Evolutionary conservation across 2,888 invertebrate genomes (phyloP).

Genomic region (Meganola albula): DNA sequence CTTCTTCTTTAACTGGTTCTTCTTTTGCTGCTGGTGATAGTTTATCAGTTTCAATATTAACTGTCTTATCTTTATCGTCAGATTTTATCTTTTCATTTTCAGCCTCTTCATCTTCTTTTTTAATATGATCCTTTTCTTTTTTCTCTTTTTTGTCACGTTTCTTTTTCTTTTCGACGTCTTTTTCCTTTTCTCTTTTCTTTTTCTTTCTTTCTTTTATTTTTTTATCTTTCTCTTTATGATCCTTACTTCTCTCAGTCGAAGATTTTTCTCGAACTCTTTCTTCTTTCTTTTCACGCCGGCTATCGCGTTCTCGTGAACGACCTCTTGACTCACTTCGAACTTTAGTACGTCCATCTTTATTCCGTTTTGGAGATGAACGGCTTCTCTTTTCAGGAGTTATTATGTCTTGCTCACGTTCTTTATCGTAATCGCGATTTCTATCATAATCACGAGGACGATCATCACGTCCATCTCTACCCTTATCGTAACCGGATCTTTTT

Average conservation of each 20-base stretch:
- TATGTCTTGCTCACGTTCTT: constrained; percentile 61
- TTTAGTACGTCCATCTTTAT: constrained; percentile 56
- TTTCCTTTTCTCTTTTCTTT: constrained; percentile 74
- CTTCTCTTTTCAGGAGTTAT: constrained; percentile 60
- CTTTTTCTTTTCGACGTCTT: constrained; percentile 68
- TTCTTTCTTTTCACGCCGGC: constrained; percentile 74
- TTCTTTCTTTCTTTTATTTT: constrained; percentile 69
- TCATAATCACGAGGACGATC: constrained; percentile 45
- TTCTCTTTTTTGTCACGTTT: constrained; percentile 77
- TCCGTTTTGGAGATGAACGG: constrained; percentile 58
- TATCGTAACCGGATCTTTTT: constrained; percentile 48
- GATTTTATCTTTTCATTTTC: constrained; percentile 26
- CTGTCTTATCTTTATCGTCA: constrained; percentile 13
- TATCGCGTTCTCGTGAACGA: constrained; percentile 72
- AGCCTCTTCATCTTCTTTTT: constrained; percentile 42
- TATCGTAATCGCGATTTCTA: constrained; percentile 58
- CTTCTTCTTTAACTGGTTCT: constrained; percentile 20
- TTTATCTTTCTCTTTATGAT: constrained; percentile 78
- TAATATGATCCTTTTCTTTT: constrained; percentile 64
- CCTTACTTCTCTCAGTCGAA: constrained; percentile 66
- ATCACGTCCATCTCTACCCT: constrained; percentile 49
- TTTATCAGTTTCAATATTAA: constrained; percentile 13
- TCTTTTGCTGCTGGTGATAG: constrained; percentile 14
- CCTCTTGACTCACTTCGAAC: constrained; percentile 67
- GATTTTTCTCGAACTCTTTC: constrained; percentile 61